Evolutionary conservation across 2,888 invertebrate genomes (phyloP).

Genomic region (Conops quadrifasciatus): DNA sequence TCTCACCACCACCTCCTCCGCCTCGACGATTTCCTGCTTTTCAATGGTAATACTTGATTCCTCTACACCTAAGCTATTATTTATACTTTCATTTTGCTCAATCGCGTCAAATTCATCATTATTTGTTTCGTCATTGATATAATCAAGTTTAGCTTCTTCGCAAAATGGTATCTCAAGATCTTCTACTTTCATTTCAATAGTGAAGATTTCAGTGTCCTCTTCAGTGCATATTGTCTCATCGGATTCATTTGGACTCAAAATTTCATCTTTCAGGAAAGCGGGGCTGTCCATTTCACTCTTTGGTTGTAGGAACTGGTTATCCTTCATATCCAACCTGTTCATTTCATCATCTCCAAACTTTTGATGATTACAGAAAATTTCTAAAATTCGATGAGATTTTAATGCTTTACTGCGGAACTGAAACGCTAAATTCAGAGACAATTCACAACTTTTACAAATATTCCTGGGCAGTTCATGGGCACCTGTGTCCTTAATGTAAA

Average conservation of each 20-base stretch:
- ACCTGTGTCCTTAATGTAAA: constrained; percentile 1
- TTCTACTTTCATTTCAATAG: constrained; percentile 27
- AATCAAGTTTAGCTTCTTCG: constrained; percentile 40
- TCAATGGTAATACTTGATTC: background rate
- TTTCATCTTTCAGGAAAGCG: too few relatives aligned
- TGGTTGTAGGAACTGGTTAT: too few relatives aligned
- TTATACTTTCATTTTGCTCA: background rate
- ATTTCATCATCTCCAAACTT: background rate
- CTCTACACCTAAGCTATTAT: constrained; percentile 24
- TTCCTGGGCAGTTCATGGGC: constrained; percentile 51
- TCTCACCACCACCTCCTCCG: too few relatives aligned
- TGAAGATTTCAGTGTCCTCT: background rate
- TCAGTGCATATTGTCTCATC: background rate
- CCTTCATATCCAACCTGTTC: too few relatives aligned
- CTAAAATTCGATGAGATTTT: constrained; percentile 54
- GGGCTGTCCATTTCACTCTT: too few relatives aligned
- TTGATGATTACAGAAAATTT: constrained; percentile 47
- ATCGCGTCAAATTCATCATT: constrained; percentile 28
- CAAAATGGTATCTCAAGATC: constrained; percentile 38
- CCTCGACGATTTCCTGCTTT: constrained; percentile 20
- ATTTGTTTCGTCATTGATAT: constrained; percentile 20
- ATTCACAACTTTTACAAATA: constrained; percentile 58
- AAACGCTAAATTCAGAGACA: constrained; percentile 59
- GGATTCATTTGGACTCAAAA: background rate
- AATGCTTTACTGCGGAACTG: constrained; percentile 59